Evolutionary conservation across 2,113 vertebrate genomes (phyloP).

Genomic region (Triplophysa tibetana): DNA sequence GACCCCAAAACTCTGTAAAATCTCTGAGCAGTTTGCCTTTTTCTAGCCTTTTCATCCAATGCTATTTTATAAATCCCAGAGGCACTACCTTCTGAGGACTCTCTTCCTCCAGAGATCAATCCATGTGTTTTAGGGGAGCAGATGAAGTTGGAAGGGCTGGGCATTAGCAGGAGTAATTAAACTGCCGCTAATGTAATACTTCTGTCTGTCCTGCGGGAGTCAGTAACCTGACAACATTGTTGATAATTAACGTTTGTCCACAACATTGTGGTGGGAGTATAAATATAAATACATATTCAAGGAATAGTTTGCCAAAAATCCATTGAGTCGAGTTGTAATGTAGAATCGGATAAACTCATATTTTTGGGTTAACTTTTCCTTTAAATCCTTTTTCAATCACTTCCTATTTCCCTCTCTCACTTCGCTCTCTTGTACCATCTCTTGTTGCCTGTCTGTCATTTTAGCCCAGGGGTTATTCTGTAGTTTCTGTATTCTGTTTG

Average conservation of each 20-base stretch:
- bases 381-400: not conserved
- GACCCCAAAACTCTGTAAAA: conserved; percentile 26
- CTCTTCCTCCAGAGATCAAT: conserved; percentile 27
- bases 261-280: conserved; percentile 47
- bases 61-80: conserved; percentile 37
- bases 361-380: too few relatives aligned
- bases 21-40: conserved; percentile 47
- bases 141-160: not conserved
- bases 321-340: too few relatives aligned
- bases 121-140: conserved; percentile 40
- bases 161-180: conserved; percentile 41
- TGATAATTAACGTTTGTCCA: conserved; percentile 70
- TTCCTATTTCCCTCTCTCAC: conserved; percentile 11
- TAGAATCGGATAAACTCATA: too few relatives aligned
- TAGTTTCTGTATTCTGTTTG: conserved; percentile 46
- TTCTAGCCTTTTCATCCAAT: conserved; percentile 1
- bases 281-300: conserved; percentile 40
- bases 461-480: conserved; percentile 38
- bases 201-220: conserved; percentile 59
- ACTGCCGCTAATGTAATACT: conserved; percentile 63
- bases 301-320: too few relatives aligned
- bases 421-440: not conserved
- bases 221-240: conserved; percentile 69
- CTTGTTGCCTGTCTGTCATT: conserved; percentile 20
- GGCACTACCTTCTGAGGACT: conserved; percentile 22